Base-by-base conservation (phyloP, 92 coral and sea anemone species). In the Epizoanthus stellaris region DNA sequence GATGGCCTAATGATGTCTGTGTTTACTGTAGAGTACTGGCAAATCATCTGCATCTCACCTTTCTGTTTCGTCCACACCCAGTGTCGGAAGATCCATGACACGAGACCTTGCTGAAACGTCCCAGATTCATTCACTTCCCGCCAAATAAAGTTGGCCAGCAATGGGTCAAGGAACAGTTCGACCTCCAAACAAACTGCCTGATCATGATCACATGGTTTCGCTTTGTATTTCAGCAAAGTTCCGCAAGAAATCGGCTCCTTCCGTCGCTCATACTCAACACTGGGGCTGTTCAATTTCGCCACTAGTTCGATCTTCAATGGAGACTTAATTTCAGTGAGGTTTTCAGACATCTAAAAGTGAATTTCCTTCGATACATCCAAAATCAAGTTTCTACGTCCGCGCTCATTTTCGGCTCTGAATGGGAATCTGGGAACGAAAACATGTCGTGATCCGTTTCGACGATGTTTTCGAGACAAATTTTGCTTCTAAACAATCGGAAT, bases 71-170 rank as follows among this genome's bases (percentile, higher is more conserved):
- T 54, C 71, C 12, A 39, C 43, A 47, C 85, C 93, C 90, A 91
- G 77, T 87, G 87, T 34, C 40, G 38, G 61, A 87, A 91, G 63
- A 91, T 76, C 98, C 98, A 94, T 19, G 90, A 45, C 19, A 91
- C 75, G 34, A 94, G 77, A 42, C 81, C 86, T 66, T 69, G 54
- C 65, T 85, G 73, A 80, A 91, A 94, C 0, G 2, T 66, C 1
- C 65, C 72, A 1, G 98, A 91, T 71, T 49, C 36, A 30, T 63
- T 85, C 42, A 94, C 59, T 58, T 83, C 77, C 17, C 72, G 67
- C 91, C 93, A 91, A 13, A 94, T 85, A 68, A 91, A 42, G 19
- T 80, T 90, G 17, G 93, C 98, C 3, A 94, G 87, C 34, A 91
- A 58, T 17, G 98, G 88, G 64, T 91, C 89, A 42, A 87, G 88